Evolutionary conservation across 1,140 invertebrate species (phyloP).

Genomic region (Saccostrea glomerata): DNA sequence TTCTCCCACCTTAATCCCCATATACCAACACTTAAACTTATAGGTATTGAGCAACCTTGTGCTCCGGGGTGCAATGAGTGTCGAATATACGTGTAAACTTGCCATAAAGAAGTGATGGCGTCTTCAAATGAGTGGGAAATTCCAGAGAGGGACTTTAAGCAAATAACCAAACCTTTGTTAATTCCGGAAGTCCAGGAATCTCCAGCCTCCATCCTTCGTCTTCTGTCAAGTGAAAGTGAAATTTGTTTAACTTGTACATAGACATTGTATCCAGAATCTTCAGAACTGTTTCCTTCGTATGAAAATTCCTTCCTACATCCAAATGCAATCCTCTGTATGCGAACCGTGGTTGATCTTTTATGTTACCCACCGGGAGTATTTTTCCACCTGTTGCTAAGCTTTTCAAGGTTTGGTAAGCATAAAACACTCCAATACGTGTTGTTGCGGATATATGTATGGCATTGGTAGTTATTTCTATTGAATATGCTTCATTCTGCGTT

Average conservation of each 20-base stretch:
- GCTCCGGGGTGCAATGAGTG: constrained; percentile 62
- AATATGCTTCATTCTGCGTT: not conserved
- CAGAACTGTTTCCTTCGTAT: constrained; percentile 33
- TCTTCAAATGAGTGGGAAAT: not conserved
- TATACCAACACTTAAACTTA: too few species aligned
- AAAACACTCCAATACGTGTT: constrained; percentile 58
- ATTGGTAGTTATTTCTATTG: not conserved
- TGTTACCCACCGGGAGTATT: not conserved
- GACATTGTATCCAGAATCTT: constrained; percentile 66
- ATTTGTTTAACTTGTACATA: constrained; percentile 68
- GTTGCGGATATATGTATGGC: not conserved
- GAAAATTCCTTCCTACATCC: constrained; percentile 73
- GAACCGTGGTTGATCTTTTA: constrained; percentile 57
- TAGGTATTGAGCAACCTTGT: not conserved
- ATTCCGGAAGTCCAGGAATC: constrained; percentile 65
- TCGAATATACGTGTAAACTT: constrained; percentile 35
- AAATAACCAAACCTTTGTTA: constrained; percentile 63
- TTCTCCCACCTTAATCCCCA: too few species aligned
- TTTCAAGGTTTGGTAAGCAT: constrained; percentile 65
- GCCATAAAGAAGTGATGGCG: not conserved
- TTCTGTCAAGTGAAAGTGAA: constrained; percentile 72
- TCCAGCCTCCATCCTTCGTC: constrained; percentile 73
- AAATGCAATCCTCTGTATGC: constrained; percentile 72
- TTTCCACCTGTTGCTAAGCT: constrained; percentile 53
- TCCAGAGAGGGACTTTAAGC: not conserved